Conservation (phyloP, 2,888 invertebrate species). For the Rhogogaster chlorosoma region DNA sequence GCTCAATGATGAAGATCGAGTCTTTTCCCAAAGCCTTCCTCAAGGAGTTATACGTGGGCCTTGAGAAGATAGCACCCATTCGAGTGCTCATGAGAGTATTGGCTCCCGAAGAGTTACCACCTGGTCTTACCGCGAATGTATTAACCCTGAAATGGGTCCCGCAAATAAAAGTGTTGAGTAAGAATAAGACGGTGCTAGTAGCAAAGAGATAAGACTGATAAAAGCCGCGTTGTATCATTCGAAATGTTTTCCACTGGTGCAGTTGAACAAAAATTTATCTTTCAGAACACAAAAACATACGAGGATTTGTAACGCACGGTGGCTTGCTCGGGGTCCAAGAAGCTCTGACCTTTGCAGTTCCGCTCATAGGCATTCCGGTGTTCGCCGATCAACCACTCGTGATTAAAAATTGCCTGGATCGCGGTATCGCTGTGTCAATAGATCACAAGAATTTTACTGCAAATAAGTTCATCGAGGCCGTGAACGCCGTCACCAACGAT, state of each 20-base stretch:
- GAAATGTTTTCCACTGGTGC: neutral
- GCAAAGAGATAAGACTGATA: neutral
- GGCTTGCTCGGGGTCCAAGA: constrained; percentile 67
- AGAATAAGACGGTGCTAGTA: constrained; percentile 1
- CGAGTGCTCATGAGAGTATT: constrained; percentile 71
- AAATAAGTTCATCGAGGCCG: constrained; percentile 70
- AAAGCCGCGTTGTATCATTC: neutral
- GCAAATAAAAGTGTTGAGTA: constrained; percentile 69
- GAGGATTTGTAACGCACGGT: constrained; percentile 68
- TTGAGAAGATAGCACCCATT: constrained; percentile 69
- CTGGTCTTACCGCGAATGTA: constrained; percentile 71
- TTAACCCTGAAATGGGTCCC: constrained; percentile 70
- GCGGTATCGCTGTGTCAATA: constrained; percentile 62
- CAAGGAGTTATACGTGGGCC: constrained; percentile 65
- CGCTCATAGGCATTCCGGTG: constrained; percentile 68
- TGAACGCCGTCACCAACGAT: constrained; percentile 69
- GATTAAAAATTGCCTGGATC: constrained; percentile 61
- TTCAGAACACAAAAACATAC: constrained; percentile 65
- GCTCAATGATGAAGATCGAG: constrained; percentile 73
- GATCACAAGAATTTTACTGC: constrained; percentile 67
- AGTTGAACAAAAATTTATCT: neutral
- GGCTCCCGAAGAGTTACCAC: constrained; percentile 66
- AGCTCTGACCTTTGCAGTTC: constrained; percentile 65
- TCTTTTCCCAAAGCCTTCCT: constrained; percentile 66
- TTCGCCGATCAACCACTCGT: constrained; percentile 69